Conservation (phyloP, 2,797 vertebrate genomes). For the Danio tinwini region DNA sequence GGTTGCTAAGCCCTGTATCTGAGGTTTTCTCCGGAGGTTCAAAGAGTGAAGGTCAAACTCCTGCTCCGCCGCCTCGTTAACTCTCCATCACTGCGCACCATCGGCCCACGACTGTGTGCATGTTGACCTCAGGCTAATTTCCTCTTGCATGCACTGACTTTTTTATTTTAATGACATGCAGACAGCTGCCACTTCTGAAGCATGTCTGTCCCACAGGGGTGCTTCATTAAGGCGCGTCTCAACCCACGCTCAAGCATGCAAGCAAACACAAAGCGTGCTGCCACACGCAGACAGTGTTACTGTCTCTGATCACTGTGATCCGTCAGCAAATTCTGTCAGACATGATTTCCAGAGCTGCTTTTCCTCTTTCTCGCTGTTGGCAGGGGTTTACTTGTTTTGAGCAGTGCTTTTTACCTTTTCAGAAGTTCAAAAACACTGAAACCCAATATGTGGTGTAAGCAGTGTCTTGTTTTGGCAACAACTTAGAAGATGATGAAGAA, state of each 20-base stretch:
- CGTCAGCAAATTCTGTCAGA: conserved; percentile 48
- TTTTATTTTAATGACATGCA: conserved; percentile 43
- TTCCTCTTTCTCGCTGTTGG: conserved; percentile 71
- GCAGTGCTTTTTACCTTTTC: not conserved
- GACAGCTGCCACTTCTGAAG: conserved; percentile 48
- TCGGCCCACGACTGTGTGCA: conserved; percentile 12
- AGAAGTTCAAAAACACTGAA: not conserved
- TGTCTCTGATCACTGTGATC: conserved; percentile 44
- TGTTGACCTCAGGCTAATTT: conserved; percentile 46
- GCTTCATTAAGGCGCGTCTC: conserved; percentile 42
- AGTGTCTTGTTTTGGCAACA: not conserved
- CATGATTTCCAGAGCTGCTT: conserved; percentile 56
- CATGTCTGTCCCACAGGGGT: conserved; percentile 46
- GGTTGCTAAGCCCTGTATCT: conserved; percentile 27
- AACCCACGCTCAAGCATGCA: conserved; percentile 41
- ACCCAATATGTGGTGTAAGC: not conserved
- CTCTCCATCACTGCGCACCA: conserved; percentile 6
- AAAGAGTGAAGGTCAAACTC: conserved; percentile 47
- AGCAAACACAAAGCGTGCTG: conserved; percentile 48
- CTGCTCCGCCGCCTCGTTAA: conserved; percentile 1
- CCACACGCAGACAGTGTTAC: conserved; percentile 27
- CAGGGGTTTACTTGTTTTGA: conserved; percentile 27
- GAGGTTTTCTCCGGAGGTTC: conserved; percentile 34
- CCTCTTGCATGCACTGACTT: conserved; percentile 18
- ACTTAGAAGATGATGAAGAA: too few species aligned